A percentile compares a stretch with the other conserved stretches of the same genome.
Evolutionary conservation across 2,888 invertebrate species (phyloP).

Genomic region (Tricholauxania praeusta): DNA sequence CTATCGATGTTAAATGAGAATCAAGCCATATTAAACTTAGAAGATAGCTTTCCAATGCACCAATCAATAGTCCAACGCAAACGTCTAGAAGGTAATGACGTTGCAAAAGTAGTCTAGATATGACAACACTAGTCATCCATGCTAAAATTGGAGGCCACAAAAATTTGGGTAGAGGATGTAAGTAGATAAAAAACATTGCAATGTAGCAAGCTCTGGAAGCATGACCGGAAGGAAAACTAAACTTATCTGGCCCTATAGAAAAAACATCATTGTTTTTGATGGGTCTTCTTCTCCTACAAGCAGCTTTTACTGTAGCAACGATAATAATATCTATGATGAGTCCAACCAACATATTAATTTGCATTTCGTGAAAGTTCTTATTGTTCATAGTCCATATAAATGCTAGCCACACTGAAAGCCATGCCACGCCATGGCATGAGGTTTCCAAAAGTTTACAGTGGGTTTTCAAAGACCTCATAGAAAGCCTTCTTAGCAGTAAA

Average conservation of each 20-base stretch:
- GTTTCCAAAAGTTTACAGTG: conserved; percentile 70
- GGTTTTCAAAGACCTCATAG: conserved; percentile 58
- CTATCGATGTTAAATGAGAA: neutral
- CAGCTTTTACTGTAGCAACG: conserved; percentile 82
- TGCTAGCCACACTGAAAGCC: conserved; percentile 83
- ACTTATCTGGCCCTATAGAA: conserved; percentile 87
- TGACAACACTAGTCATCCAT: conserved; percentile 81
- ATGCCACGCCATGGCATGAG: conserved; percentile 90
- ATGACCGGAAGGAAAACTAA: conserved; percentile 94
- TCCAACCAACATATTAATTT: conserved; percentile 86
- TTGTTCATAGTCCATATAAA: conserved; percentile 82
- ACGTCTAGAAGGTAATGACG: conserved; percentile 92
- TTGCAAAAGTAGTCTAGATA: conserved; percentile 85
- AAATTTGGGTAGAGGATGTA: conserved; percentile 74
- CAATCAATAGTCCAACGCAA: conserved; percentile 79
- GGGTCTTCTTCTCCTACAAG: conserved; percentile 83
- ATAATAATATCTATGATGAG: conserved; percentile 83
- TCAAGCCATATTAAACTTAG: conserved; percentile 21
- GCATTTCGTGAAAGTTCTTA: conserved; percentile 79
- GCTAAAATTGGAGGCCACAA: conserved; percentile 75
- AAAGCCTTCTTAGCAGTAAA: conserved; percentile 56
- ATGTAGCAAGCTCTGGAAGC: conserved; percentile 86
- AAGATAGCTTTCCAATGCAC: conserved; percentile 67
- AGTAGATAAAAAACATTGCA: conserved; percentile 76
- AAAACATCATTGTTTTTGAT: conserved; percentile 76